Evolutionary conservation across 2,797 vertebrate genomes (phyloP), one percentile per base, ranked within the genome.

Genomic region (Nothura maculosa): DNA sequence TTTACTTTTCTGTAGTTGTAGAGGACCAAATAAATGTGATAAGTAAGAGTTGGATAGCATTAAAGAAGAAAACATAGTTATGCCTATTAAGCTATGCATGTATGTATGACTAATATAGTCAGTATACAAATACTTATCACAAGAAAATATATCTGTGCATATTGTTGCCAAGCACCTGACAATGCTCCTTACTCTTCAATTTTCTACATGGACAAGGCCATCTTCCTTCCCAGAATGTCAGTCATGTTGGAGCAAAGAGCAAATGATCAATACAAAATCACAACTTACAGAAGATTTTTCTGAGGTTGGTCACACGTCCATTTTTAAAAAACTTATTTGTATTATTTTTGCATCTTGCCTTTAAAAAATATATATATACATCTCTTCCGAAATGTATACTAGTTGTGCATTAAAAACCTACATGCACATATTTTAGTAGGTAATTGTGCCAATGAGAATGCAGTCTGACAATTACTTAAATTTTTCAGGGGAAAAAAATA

Each of bases 41-140:
- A 87, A 95, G 42, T 89, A 95, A 52, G 38, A 87, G 42, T 96
- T 92, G 89, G 79, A 89, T 81, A 95, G 69, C 48, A 91, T 36
- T 69, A 78, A 61, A n/a, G 81, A 91, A 60, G 83, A 91, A 95
- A 96, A 93, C 81, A 87, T 61, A 85, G 52, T 81, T 68, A 48
- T 58, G 24, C 12, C 36, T 81, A 25, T 13, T 61, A 84, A 90
- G n/a, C 48, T 66, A 54, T 4, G 25, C 18, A 9, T 66, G 22
- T 20, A 11, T 66, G 25, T 62, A 13, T 68, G 55, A 55, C 55
- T 80, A 66, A 15, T 57, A 63, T n/a, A 47, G 28, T 48, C 4
- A 1, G 43, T 95, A 64, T 34, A 4, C 58, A 64, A 61, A 73
- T 89, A 48, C 64, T 91, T 91, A 94, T 85, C 96, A 57, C 95